Conservation (phyloP, 2,113 vertebrate genomes). For the Dermatemys mawii region DNA sequence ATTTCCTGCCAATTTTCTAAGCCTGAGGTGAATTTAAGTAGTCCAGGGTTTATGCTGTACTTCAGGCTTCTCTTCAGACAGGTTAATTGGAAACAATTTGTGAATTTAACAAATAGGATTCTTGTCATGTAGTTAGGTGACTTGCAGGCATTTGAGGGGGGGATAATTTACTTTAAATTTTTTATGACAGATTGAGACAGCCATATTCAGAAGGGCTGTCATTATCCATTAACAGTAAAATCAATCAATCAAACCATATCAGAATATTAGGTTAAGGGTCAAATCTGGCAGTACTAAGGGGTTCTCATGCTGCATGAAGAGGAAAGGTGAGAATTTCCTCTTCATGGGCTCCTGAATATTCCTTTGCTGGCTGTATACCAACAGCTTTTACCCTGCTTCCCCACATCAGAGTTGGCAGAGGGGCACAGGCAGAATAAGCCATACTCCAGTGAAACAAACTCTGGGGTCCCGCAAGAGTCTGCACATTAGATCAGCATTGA, state of each 20-base stretch:
- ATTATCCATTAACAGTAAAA: not conserved
- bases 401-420: not conserved
- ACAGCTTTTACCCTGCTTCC: not conserved
- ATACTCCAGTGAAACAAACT: not conserved
- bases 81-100: not conserved
- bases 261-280: not conserved
- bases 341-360: not conserved
- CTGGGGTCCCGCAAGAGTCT: accelerated
- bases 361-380: not conserved
- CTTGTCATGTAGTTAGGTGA: not conserved
- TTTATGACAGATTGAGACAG: not conserved
- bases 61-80: not conserved
- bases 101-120: not conserved
- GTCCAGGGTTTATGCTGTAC: accelerated
- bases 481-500: not conserved
- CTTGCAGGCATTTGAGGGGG: not conserved
- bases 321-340: not conserved
- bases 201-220: not conserved
- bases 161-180: not conserved
- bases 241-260: not conserved
- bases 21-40: not conserved
- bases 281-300: not conserved
- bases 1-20: not conserved
- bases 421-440: not conserved
- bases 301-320: not conserved